Evolutionary conservation across 2,113 vertebrate genomes (phyloP).

Genomic region (Garra rufa): DNA sequence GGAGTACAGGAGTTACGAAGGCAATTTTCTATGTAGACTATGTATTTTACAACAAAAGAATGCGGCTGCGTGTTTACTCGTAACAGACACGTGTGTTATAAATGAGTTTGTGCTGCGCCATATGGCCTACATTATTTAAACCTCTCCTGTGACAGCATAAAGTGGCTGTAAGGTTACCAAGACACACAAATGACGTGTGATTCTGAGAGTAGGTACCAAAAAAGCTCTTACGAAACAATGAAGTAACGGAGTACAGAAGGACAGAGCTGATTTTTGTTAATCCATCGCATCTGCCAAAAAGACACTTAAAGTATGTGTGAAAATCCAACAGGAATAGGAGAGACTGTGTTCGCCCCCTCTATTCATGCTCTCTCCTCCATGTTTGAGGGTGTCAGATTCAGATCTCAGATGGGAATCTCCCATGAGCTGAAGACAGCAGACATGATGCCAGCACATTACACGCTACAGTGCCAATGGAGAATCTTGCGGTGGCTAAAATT

Average conservation of each 20-base stretch:
- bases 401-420: constrained; percentile 39
- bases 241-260: not conserved
- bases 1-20: not conserved
- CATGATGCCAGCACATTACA: constrained; percentile 19
- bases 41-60: constrained; percentile 23
- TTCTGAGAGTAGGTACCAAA: not conserved
- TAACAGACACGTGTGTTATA: not conserved
- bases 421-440: constrained; percentile 16
- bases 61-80: not conserved
- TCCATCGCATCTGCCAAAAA: constrained; percentile 2
- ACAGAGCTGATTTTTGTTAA: constrained; percentile 10
- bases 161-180: constrained; percentile 8
- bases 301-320: constrained; percentile 5
- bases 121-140: not conserved
- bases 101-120: not conserved
- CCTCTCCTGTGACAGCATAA: constrained; percentile 5
- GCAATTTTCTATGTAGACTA: not conserved
- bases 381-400: constrained; percentile 25
- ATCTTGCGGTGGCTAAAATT: not conserved
- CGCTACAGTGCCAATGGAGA: not conserved
- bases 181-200: constrained; percentile 7
- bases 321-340: constrained; percentile 8
- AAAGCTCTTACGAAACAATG: not conserved
- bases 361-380: constrained; percentile 15
- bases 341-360: constrained; percentile 9